Evolutionary conservation across 2,888 invertebrate genomes (phyloP).

Genomic region (Andrena trimmerana): DNA sequence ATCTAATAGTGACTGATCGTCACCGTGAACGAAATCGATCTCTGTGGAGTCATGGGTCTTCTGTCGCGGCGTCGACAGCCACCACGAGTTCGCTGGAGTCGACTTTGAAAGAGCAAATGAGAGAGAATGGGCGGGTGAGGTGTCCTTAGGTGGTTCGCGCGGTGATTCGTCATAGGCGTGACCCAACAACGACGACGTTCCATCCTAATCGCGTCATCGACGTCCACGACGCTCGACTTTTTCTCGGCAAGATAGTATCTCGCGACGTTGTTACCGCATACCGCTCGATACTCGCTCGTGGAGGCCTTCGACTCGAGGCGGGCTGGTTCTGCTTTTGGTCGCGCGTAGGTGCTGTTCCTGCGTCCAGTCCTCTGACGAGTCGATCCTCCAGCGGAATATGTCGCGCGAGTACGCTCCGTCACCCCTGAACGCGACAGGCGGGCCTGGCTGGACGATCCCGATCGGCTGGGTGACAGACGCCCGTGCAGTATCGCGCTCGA

Average conservation of each 20-base stretch:
- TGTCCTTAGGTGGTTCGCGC: slow-evolving; percentile 55
- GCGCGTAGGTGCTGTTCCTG: slow-evolving; percentile 30
- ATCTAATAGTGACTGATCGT: slow-evolving; percentile 80
- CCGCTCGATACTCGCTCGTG: slow-evolving; percentile 45
- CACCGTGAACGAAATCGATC: slow-evolving; percentile 80
- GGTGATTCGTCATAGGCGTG: slow-evolving; percentile 73
- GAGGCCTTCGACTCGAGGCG: slow-evolving; percentile 40
- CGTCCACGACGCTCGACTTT: slow-evolving; percentile 68
- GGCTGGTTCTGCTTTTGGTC: slow-evolving; percentile 2
- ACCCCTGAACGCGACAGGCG: no score
- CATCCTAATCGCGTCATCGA: slow-evolving; percentile 73
- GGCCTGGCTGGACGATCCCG: no score
- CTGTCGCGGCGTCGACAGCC: slow-evolving; percentile 47
- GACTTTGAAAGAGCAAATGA: background rate
- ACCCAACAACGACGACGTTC: slow-evolving; percentile 64
- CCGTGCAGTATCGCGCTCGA: background rate
- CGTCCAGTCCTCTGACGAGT: background rate
- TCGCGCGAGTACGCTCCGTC: background rate
- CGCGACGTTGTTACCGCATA: slow-evolving; percentile 57
- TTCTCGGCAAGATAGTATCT: slow-evolving; percentile 56
- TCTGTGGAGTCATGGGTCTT: slow-evolving; percentile 51
- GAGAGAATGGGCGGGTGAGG: slow-evolving; percentile 22
- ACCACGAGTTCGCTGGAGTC: background rate
- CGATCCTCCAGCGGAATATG: slow-evolving; percentile 8
- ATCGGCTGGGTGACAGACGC: no score